Conservation (phyloP, 1,140 invertebrate genomes). For the Ceratosolen fusciceps region DNA sequence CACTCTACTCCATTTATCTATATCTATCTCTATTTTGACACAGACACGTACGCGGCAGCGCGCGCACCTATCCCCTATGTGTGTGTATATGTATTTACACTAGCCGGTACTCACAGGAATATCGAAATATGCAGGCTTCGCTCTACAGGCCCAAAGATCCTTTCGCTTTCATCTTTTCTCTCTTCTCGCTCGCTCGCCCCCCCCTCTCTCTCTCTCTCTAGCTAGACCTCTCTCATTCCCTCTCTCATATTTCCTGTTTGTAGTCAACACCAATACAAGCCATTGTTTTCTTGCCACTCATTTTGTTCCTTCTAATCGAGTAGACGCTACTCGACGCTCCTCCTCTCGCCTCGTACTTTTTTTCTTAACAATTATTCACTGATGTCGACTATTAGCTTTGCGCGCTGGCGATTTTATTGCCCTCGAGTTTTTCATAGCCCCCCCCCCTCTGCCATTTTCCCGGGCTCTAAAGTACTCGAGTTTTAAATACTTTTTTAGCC, state of each 20-base stretch:
- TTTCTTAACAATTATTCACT: not conserved
- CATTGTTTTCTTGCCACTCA: not conserved
- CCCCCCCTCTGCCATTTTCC: no score
- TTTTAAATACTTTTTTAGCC: not conserved
- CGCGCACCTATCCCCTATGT: not conserved
- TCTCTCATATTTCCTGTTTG: not conserved
- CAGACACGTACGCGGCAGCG: not conserved
- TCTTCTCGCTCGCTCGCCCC: conserved; percentile 29
- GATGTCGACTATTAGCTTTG: not conserved
- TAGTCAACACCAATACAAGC: not conserved
- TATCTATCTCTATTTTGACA: not conserved
- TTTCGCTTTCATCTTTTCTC: conserved; percentile 49
- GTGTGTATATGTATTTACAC: not conserved
- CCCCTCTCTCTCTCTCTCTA: conserved; percentile 30
- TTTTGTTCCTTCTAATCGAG: not conserved
- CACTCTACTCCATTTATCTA: not conserved
- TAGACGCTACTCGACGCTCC: not conserved
- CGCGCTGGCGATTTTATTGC: not conserved
- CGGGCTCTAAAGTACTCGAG: not conserved
- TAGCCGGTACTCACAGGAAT: not conserved
- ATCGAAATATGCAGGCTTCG: not conserved
- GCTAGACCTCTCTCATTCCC: not conserved
- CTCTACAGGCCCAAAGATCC: conserved; percentile 33
- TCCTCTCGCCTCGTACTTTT: not conserved
- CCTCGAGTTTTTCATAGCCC: not conserved